Evolutionary conservation across 2,797 vertebrate species (phyloP).

Genomic region (Apogon hyalosoma): DNA sequence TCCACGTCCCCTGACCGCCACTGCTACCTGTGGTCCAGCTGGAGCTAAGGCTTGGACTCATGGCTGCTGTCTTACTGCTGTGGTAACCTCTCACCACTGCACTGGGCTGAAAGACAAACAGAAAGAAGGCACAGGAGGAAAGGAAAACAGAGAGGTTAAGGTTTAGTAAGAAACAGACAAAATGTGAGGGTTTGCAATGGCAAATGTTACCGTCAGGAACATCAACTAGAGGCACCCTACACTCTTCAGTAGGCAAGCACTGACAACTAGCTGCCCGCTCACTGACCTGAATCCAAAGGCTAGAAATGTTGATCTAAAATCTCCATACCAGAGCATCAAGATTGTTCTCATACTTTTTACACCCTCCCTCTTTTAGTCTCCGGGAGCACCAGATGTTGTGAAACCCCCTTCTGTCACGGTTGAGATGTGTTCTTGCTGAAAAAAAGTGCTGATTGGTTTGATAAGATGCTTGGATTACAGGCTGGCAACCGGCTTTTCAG

Average conservation of each 20-base stretch:
- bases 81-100: conserved; percentile 86
- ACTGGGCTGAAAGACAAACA: conserved; percentile 79
- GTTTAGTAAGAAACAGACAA: conserved; percentile 9
- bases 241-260: conserved; percentile 36
- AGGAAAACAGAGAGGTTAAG: conserved; percentile 14
- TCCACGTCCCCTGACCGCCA: conserved; percentile 81
- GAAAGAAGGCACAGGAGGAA: not conserved
- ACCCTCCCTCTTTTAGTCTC: conserved; percentile 23
- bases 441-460: conserved; percentile 78
- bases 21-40: conserved; percentile 80
- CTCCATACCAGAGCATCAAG: conserved; percentile 63
- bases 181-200: conserved; percentile 27
- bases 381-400: conserved; percentile 73
- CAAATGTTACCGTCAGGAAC: conserved; percentile 49
- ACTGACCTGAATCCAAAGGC: conserved; percentile 60
- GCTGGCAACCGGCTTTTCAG: conserved; percentile 64
- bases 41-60: conserved; percentile 86
- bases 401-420: conserved; percentile 71
- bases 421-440: conserved; percentile 69
- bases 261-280: conserved; percentile 62
- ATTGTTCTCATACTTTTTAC: conserved; percentile 67
- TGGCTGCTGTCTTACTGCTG: conserved; percentile 83
- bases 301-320: conserved; percentile 57
- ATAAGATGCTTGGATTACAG: conserved; percentile 78
- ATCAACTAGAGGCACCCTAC: conserved; percentile 32